Base-by-base conservation (phyloP, 2,113 vertebrate genomes). In the Oncorhynchus masou region DNA sequence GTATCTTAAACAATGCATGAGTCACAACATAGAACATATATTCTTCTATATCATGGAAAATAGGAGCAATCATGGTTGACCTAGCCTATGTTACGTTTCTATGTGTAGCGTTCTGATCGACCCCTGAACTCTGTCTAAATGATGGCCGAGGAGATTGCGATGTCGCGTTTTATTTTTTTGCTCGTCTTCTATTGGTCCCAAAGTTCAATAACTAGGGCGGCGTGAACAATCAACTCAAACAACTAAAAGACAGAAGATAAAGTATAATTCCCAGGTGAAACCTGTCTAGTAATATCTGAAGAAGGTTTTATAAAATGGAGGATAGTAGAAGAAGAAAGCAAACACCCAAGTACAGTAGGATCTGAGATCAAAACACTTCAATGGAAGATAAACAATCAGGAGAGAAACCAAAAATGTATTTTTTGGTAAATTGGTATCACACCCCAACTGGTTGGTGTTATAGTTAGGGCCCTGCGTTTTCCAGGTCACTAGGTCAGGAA, bases 101-200 rank as follows among this genome's bases (percentile, higher is more conserved):
- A 62, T 62, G n/a, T 54, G 12, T 54, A 15, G 16, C 16, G 16
- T 19, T 54, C 51, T 54, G 51, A 54, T 19, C 15, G 16, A 19
- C 51, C 51, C 16, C 12, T 54, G 5, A 19, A 54, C 12, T 54
- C 12, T 5, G 51, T 19, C 16, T 54, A 54, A 54, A 54, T 19
- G 51, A 3, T 54, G 51, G 51, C 15, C 4, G 4, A 54, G 51
- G 51, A 54, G 51, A 54, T 54, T 54, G 15, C 1, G 51, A 54
- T 54, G 51, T 54, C 70, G 71, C 67, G 2, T 71, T 65, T 60
- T 65, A 16, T 74, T 68, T 64, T 20, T 74, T 74, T 71, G 82
- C 71, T 83, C 2, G 7, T 77, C 75, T 85, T 70, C 59, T 1
- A 80, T 90, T 90, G 91, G 92, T 92, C 90, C 89, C 85, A 16